These are phyloP conservation scores for Sigmodon hispidus DNA, from an alignment of 2,113 vertebrate species.

Conservation along the genomic window DNA sequence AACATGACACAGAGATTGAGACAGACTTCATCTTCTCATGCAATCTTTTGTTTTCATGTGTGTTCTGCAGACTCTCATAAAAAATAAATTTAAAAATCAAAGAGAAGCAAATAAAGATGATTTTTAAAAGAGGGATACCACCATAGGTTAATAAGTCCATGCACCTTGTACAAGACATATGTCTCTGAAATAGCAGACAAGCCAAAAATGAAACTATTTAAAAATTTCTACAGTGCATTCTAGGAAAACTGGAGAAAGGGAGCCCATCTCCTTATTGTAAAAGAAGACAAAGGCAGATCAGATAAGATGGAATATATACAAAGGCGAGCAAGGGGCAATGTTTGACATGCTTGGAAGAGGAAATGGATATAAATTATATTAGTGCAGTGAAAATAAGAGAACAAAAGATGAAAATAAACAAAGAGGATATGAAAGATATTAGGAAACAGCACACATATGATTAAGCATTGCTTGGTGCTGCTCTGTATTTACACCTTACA, in stretches of 20 bases:
- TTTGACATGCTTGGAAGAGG: neutral
- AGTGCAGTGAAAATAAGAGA: neutral
- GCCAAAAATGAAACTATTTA: slow-evolving; percentile 11
- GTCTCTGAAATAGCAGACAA: neutral
- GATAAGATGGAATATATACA: neutral
- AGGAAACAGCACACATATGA: neutral
- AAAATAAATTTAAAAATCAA: slow-evolving; percentile 3
- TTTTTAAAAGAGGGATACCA: slow-evolving; percentile 2
- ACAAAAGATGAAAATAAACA: slow-evolving; percentile 42
- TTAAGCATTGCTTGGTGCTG: neutral
- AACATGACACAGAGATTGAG: neutral
- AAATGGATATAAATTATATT: neutral
- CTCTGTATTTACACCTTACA: neutral
- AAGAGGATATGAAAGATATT: neutral
- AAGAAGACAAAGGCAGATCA: neutral
- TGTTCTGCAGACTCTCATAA: neutral
- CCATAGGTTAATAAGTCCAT: neutral
- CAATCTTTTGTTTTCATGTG: neutral
- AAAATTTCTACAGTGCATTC: neutral
- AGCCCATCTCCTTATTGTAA: neutral
- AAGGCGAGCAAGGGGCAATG: neutral
- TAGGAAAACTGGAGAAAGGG: neutral
- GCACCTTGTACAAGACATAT: neutral
- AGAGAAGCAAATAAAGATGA: slow-evolving; percentile 48
- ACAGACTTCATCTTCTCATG: neutral